Evolutionary conservation across 2,888 invertebrate species (phyloP).

Genomic region (Ischnus inquisitorius): DNA sequence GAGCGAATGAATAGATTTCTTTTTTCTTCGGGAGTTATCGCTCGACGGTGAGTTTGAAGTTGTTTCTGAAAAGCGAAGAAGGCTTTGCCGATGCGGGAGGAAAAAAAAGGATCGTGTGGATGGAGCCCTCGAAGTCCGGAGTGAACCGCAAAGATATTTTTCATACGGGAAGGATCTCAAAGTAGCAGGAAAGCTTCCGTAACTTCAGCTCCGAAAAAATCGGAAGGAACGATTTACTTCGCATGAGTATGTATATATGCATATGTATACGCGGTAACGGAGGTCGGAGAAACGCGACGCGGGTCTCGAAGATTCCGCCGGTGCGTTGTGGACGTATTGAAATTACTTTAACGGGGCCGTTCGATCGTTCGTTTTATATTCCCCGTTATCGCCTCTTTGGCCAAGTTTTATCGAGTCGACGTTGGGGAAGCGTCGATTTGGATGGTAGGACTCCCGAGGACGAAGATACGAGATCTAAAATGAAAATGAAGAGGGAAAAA

Average conservation of each 20-base stretch:
- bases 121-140: background rate
- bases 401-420: conserved; percentile 21
- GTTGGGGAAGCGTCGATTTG: background rate
- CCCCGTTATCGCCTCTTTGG: conserved; percentile 4
- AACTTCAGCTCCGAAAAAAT: conserved; percentile 6
- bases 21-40: conserved; percentile 1
- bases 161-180: conserved; percentile 34
- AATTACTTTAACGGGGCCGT: conserved; percentile 38
- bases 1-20: background rate
- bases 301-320: background rate
- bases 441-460: background rate
- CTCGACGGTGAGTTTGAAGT: background rate
- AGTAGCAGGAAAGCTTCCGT: conserved; percentile 28
- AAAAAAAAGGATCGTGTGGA: conserved; percentile 17
- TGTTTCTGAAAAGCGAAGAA: conserved; percentile 1
- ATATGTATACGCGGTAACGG: background rate
- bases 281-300: background rate
- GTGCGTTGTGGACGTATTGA: conserved; percentile 31
- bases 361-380: conserved; percentile 51
- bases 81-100: background rate
- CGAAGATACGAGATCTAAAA: background rate
- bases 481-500: background rate
- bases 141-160: background rate
- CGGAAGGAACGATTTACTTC: background rate
- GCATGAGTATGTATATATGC: background rate